Evolutionary conservation across 92 coral and sea anemone species (phyloP).

Genomic region (Muricea muricata): DNA sequence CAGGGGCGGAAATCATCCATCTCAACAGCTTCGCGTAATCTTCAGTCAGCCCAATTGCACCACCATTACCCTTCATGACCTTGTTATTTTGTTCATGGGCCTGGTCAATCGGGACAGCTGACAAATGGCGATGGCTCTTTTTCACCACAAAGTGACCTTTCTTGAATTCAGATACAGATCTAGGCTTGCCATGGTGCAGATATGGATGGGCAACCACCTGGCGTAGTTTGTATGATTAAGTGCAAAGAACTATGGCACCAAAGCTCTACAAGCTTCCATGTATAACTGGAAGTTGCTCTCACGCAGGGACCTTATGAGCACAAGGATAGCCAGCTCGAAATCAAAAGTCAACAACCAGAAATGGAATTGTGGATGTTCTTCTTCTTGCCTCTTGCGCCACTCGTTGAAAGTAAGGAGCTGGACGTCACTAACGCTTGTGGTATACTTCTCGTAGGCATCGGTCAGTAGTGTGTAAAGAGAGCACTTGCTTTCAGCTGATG

Average conservation of each 20-base stretch:
- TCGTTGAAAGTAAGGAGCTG: not conserved
- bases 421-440: not conserved
- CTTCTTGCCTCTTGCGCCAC: not conserved
- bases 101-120: not conserved
- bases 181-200: not conserved
- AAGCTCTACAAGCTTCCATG: not conserved
- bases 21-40: not conserved
- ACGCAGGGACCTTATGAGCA: not conserved
- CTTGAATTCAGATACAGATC: not conserved
- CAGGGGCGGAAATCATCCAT: not conserved
- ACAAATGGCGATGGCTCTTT: not conserved
- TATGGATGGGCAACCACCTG: not conserved
- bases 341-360: not conserved
- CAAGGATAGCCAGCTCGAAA: not conserved
- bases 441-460: not conserved
- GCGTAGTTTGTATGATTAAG: not conserved
- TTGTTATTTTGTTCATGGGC: slow-evolving; percentile 1
- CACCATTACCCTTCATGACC: not conserved
- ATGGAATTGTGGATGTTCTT: not conserved
- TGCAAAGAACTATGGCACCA: not conserved
- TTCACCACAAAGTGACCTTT: not conserved
- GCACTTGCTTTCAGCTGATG: not conserved
- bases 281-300: not conserved
- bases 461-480: not conserved
- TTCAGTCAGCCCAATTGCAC: not conserved